Percentiles rank a stretch among this genome's conserved stretches.
phyloP scores from a whole-genome alignment of 2,888 invertebrate species.

The Ophion ventricosus region DNA sequence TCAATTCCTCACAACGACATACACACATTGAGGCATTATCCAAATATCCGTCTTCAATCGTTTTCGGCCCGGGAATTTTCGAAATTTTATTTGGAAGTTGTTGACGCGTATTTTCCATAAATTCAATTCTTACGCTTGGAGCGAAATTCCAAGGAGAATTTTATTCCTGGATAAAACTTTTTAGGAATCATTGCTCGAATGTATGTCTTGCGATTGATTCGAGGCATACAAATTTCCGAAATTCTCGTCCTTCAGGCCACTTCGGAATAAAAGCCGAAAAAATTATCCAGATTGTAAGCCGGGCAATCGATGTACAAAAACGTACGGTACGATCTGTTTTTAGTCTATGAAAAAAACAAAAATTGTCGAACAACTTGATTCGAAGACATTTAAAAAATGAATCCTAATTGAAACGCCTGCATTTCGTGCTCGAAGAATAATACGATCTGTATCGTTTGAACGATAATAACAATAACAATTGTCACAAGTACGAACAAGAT shows the following conservation, averaged over 20 bases:
- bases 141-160: background rate
- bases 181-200: background rate
- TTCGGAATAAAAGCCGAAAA: background rate
- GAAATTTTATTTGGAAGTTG: background rate
- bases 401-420: background rate
- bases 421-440: slow-evolving; percentile 14
- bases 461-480: slow-evolving; percentile 34
- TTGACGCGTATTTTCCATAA: background rate
- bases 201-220: too few relatives aligned
- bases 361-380: background rate
- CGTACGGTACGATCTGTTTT: background rate
- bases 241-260: background rate
- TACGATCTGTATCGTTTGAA: slow-evolving; percentile 27
- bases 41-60: background rate
- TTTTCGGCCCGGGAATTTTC: background rate
- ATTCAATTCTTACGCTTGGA: background rate
- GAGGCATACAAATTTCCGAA: background rate
- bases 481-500: slow-evolving; percentile 29
- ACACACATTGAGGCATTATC: background rate
- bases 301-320: background rate
- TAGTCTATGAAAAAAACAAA: background rate
- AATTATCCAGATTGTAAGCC: background rate
- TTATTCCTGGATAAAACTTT: background rate
- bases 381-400: background rate
- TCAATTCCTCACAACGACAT: background rate